Base-by-base conservation (phyloP, 2,888 invertebrate genomes). In the Orthonevra nobilis region DNA sequence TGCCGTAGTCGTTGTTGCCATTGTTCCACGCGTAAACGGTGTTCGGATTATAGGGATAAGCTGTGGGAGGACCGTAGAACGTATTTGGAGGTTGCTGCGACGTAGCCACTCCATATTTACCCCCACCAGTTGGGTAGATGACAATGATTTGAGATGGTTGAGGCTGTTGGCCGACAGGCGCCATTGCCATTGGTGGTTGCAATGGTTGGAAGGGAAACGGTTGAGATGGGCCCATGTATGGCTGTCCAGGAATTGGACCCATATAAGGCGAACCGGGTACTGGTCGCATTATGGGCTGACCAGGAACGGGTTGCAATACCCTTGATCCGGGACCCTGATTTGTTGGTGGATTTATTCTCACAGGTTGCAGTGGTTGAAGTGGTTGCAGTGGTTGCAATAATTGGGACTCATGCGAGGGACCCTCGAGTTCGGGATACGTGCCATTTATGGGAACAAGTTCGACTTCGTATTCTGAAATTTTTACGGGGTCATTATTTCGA, bases 331-430 rank as follows among this genome's bases (percentile, higher is more conserved):
- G 46, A 17, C 23, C 26, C 34, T 0, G 56, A 30, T 48, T 38
- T 30, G 34, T 56, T 38, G 46, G 9, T 30, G 19, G 28, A 34
- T 54, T 19, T 26, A 56, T 54, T 36, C 42, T 17, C 30, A 68
- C 38, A n/a, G 64, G 64, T 48, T 60, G 70, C 17, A 46, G 54
- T 38, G 56, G 77, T 54, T 30, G 12, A 12, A 52, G 40, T 26
- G 52, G 58, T n/a, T 48, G 23, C 34, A 50, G 14, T 9, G 60
- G 61, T 50, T 44, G 64, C 64, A 66, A 54, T 6, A 66, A 12
- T 32, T 68, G 66, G 1, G 66, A 68, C 20, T 68, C 56, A n/a
- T 68, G 66, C 17, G 66, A 56, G 28, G 66, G 66, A 38, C 66
- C 56, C 7, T 68, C 28, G 1, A 68, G 46, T 4, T 19, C 46